Evolutionary conservation across 2,888 invertebrate species (phyloP).

Genomic region (Machimus atricapillus): DNA sequence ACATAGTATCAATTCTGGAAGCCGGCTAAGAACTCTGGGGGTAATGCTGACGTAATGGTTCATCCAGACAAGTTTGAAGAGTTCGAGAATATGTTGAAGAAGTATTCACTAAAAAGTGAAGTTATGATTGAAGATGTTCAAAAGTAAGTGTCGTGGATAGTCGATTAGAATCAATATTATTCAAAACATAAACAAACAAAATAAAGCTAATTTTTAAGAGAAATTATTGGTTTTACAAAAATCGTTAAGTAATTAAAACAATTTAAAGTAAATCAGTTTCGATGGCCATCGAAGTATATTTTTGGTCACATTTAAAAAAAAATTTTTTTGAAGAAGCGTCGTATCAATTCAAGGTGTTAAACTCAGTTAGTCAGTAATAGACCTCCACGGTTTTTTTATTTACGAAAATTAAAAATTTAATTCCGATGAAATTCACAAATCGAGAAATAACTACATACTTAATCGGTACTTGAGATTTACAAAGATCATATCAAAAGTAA

Average conservation of each 20-base stretch:
- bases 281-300: too few relatives aligned
- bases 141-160: conserved; percentile 59
- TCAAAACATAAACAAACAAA: too few relatives aligned
- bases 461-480: neutral
- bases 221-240: too few relatives aligned
- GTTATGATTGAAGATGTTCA: conserved; percentile 69
- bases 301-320: too few relatives aligned
- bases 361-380: neutral
- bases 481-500: neutral
- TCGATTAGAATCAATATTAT: too few relatives aligned
- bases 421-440: neutral
- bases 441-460: neutral
- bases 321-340: too few relatives aligned
- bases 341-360: too few relatives aligned
- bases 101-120: conserved; percentile 59
- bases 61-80: conserved; percentile 63
- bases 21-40: conserved; percentile 58
- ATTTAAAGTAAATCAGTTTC: too few relatives aligned
- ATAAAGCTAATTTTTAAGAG: too few relatives aligned
- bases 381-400: neutral
- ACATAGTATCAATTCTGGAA: conserved; percentile 40
- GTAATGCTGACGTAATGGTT: conserved; percentile 68
- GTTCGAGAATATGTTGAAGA: conserved; percentile 62
- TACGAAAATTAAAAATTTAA: neutral
- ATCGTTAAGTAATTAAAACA: too few relatives aligned